phyloP scores from a whole-genome alignment of 1,140 invertebrate genomes.

The Rhyacophila brunnea region DNA sequence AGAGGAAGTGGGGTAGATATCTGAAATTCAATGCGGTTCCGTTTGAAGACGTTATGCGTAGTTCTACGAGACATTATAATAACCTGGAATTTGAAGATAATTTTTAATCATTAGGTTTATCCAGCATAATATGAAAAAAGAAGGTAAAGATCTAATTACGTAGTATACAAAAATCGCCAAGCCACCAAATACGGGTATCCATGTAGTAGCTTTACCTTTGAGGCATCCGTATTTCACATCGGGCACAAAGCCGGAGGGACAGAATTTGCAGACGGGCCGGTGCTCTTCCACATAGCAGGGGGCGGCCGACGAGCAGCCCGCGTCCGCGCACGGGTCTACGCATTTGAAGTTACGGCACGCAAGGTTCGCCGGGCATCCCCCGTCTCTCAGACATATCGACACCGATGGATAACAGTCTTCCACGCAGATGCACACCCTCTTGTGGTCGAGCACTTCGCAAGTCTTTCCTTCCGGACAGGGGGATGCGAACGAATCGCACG shows the following conservation, averaged over 20 bases:
- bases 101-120: constrained; percentile 51
- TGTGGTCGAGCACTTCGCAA: constrained; percentile 83
- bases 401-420: constrained; percentile 82
- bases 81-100: constrained; percentile 57
- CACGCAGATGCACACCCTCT: constrained; percentile 80
- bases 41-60: constrained; percentile 51
- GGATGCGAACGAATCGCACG: constrained; percentile 67
- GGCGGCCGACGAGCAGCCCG: constrained; percentile 74
- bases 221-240: constrained; percentile 89
- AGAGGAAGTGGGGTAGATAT: constrained; percentile 36
- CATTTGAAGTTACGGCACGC: constrained; percentile 88
- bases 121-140: constrained; percentile 32
- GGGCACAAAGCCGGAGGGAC: constrained; percentile 84
- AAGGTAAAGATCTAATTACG: constrained; percentile 35
- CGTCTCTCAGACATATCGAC: constrained; percentile 85
- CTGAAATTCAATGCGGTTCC: constrained; percentile 43
- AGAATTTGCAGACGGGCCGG: constrained; percentile 91
- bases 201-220: constrained; percentile 74
- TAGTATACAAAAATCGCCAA: constrained; percentile 36
- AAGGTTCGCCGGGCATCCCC: constrained; percentile 78
- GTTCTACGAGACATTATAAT: constrained; percentile 37
- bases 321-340: constrained; percentile 82
- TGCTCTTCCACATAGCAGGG: constrained; percentile 91
- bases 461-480: constrained; percentile 76
- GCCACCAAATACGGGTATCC: constrained; percentile 35